Evolutionary conservation across 2,797 vertebrate genomes (phyloP), one percentile per base, ranked within the genome.

Genomic region (Alca torda): DNA sequence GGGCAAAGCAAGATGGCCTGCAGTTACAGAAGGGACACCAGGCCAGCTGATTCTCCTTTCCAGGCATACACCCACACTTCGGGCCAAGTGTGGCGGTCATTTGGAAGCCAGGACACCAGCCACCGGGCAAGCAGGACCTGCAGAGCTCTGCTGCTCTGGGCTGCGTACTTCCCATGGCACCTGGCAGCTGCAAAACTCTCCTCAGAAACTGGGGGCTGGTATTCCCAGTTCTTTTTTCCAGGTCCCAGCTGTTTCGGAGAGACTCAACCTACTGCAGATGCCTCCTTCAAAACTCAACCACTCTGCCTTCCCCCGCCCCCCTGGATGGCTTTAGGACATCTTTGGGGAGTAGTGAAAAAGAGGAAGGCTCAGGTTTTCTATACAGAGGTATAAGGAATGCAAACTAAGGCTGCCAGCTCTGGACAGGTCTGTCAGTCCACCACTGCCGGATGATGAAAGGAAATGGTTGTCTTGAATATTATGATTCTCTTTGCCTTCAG

Each of bases 141-240:
- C 64, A 54, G 82, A 85, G 69, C 51, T 80, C 72, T 67, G 59
- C 48, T 56, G 14, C 75, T 76, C 54, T 26, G 37, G 35, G 56
- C 48, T 72, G 53, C 56, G 73, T 56, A 13, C 31, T 65, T 69
- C 63, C 75, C n/a, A 10, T 26, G 35, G 54, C 72, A 61, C 31
- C 43, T 13, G 16, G 6, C 3, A 11, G 33, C 16, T 83, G 39
- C 48, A 59, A 51, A 77, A 31, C 16, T 50, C 33, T 48, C 33
- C 39, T 84, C 60, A 54, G 80, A 50, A 90, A 63, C 0, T 0
- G 37, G 20, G 24, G 63, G 30, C 20, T 0, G 0, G 18, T 51
- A 53, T 64, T 89, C 59, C 26, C 14, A 19, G 48, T 5, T 5
- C 35, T 48, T 56, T 33, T 60, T 56, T 10, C 24, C 26, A 61